These are phyloP conservation scores for Dasypogon diadema DNA, from an alignment of 2,888 invertebrate genomes.

Conservation along the genomic window DNA sequence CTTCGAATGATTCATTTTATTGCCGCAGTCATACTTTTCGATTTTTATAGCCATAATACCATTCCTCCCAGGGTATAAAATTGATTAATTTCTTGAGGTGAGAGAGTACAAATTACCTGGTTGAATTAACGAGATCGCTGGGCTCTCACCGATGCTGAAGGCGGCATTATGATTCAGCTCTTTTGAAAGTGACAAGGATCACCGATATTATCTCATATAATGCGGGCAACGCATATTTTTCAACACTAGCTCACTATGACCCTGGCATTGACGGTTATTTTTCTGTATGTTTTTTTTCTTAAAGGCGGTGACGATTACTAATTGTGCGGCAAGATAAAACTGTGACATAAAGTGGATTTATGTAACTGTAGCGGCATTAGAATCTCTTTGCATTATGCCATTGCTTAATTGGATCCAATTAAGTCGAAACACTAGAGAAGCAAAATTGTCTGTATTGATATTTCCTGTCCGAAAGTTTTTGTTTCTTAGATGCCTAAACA, in stretches of 20 bases:
- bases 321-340: neutral
- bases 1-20: neutral
- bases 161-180: conserved; percentile 23
- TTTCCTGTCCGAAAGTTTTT: conserved; percentile 11
- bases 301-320: neutral
- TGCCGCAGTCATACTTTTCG: neutral
- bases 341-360: conserved; percentile 1
- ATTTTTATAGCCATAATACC: neutral
- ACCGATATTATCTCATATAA: conserved; percentile 6
- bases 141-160: conserved; percentile 13
- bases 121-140: conserved; percentile 12
- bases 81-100: neutral
- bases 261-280: neutral
- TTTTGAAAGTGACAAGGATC: conserved; percentile 25
- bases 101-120: neutral
- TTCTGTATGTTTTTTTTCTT: neutral
- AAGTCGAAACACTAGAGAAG: conserved; percentile 10
- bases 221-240: neutral
- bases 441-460: conserved; percentile 20
- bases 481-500: neutral
- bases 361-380: conserved; percentile 13
- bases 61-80: neutral
- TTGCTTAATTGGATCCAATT: conserved; percentile 37
- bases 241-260: neutral
- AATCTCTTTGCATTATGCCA: conserved; percentile 26